Evolutionary conservation across 2,113 vertebrate genomes (phyloP).

Genomic region (Nymphicus hollandicus): DNA sequence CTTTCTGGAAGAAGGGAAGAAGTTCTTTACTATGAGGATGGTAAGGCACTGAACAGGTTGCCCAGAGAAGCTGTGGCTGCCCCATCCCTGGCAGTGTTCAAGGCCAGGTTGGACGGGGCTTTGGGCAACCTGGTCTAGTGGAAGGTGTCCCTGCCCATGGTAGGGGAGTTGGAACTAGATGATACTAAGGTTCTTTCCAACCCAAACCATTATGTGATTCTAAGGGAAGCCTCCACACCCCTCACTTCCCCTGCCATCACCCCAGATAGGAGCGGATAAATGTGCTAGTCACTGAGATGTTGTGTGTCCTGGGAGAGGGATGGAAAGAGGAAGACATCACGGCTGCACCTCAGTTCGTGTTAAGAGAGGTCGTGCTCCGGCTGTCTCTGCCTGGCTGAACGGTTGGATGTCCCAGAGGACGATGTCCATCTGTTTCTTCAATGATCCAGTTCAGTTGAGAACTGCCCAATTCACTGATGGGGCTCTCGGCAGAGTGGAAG

Average conservation of each 20-base stretch:
- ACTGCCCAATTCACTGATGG: accelerated
- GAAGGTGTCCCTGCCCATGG: background rate
- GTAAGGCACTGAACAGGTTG: background rate
- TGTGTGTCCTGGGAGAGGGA: background rate
- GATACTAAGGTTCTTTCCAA: background rate
- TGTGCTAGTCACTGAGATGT: accelerated
- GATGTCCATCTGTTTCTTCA: background rate
- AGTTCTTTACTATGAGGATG: background rate
- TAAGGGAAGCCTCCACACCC: background rate
- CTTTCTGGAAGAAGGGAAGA: too few relatives aligned
- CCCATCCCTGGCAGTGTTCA: background rate
- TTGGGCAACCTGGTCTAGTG: background rate
- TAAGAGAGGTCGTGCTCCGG: too few relatives aligned
- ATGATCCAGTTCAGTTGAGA: background rate
- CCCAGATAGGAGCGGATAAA: background rate
- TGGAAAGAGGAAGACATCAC: background rate
- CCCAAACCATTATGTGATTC: background rate
- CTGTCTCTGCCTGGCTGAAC: too few relatives aligned
- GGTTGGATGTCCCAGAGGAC: background rate
- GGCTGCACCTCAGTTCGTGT: background rate
- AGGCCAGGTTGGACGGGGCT: background rate
- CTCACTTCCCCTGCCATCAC: too few relatives aligned
- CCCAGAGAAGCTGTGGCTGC: background rate
- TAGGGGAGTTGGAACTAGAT: background rate
- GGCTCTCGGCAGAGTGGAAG: background rate